A percentile compares a stretch with the other conserved stretches of the same genome.
Conservation (phyloP, 1,140 invertebrate genomes). For the Triops cancriformis region DNA sequence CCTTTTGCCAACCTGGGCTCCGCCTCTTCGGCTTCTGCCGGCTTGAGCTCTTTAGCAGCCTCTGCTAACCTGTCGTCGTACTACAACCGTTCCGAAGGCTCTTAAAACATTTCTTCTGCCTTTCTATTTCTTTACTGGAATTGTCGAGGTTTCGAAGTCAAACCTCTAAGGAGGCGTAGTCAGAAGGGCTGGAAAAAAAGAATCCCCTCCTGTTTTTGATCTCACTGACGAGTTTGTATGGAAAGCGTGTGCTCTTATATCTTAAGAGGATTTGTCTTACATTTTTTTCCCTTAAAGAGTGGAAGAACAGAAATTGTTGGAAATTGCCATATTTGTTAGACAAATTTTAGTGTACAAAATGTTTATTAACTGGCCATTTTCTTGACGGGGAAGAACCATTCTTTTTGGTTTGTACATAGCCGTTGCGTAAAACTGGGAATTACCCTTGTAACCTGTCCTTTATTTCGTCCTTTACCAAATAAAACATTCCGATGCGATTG, state of each 20-base stretch:
- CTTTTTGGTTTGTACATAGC: neutral
- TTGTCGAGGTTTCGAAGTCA: neutral
- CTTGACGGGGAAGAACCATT: neutral
- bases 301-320: neutral
- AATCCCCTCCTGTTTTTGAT: conserved; percentile 1
- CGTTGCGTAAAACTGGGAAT: too few species aligned
- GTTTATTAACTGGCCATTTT: too few species aligned
- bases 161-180: neutral
- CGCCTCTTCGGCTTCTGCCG: conserved; percentile 27
- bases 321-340: neutral
- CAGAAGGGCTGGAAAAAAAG: neutral
- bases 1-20: conserved; percentile 17
- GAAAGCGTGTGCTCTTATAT: neutral
- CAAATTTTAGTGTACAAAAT: too few species aligned
- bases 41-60: conserved; percentile 23
- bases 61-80: conserved; percentile 19
- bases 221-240: neutral
- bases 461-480: neutral
- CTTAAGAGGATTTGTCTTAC: neutral
- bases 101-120: neutral
- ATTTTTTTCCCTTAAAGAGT: neutral
- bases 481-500: conserved; percentile 7
- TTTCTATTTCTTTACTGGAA: neutral
- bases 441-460: too few species aligned
- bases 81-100: neutral